These are phyloP conservation scores for Perca fluviatilis DNA, from an alignment of 2,113 vertebrate genomes.

Conservation along the genomic window DNA sequence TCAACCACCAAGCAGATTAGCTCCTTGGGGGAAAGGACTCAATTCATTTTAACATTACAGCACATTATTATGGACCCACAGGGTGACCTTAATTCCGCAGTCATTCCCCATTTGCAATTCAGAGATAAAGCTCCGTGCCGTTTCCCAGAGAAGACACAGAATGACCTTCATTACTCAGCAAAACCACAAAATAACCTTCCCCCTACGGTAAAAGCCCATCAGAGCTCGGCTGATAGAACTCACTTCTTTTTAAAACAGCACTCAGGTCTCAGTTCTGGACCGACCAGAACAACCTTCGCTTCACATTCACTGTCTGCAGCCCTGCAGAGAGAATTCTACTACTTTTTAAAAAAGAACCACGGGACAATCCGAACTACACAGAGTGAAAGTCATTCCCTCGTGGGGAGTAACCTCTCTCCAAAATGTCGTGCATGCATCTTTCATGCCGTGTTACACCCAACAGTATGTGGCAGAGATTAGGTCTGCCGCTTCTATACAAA, in stretches of 20 bases:
- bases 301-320: slow-evolving; percentile 18
- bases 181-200: slow-evolving; percentile 47
- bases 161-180: slow-evolving; percentile 73
- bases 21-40: slow-evolving; percentile 12
- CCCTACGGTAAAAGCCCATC: slow-evolving; percentile 30
- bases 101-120: slow-evolving; percentile 62
- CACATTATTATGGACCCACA: slow-evolving; percentile 42
- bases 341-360: slow-evolving; percentile 1
- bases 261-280: background rate
- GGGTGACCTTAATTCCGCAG: slow-evolving; percentile 62
- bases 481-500: slow-evolving; percentile 13
- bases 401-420: background rate
- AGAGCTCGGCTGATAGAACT: slow-evolving; percentile 31
- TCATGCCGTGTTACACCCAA: slow-evolving; percentile 23
- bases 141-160: slow-evolving; percentile 40
- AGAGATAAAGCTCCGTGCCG: slow-evolving; percentile 48
- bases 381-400: background rate
- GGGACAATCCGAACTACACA: background rate
- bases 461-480: slow-evolving; percentile 38
- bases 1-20: background rate
- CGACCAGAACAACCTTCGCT: slow-evolving; percentile 21
- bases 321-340: slow-evolving; percentile 4
- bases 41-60: slow-evolving; percentile 46
- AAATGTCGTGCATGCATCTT: slow-evolving; percentile 52
- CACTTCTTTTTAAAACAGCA: slow-evolving; percentile 20